These are phyloP conservation scores for Adineta ricciae DNA, from an alignment of 2,888 invertebrate genomes.

Conservation along the genomic window DNA sequence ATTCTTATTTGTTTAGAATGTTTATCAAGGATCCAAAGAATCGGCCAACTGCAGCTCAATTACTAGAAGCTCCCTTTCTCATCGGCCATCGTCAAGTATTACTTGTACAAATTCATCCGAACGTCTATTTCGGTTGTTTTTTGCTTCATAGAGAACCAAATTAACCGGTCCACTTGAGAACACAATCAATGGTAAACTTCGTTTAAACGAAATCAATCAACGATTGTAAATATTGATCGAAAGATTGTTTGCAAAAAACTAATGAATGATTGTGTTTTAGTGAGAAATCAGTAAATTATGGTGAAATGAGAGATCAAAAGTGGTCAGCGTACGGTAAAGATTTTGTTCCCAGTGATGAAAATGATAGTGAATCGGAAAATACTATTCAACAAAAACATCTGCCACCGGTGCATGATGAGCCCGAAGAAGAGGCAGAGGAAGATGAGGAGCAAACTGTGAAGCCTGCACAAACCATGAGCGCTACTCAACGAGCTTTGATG, in stretches of 20 bases:
- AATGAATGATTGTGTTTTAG: not conserved
- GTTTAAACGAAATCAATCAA: not conserved
- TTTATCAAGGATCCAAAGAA: not conserved
- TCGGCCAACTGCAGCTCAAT: not conserved
- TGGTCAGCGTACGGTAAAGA: not conserved
- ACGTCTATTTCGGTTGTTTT: too few relatives aligned
- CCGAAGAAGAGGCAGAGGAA: not conserved
- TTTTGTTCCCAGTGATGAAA: not conserved
- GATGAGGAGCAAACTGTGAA: not conserved
- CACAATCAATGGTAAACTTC: not conserved
- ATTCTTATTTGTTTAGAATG: not conserved
- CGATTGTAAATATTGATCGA: not conserved
- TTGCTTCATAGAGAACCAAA: not conserved
- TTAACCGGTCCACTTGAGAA: conserved; percentile 13
- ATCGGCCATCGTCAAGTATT: not conserved
- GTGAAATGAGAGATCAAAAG: not conserved
- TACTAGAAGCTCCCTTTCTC: not conserved
- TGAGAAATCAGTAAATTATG: not conserved
- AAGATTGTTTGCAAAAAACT: too few relatives aligned
- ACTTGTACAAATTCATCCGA: not conserved
- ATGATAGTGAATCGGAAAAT: not conserved
- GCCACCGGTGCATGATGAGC: too few relatives aligned
- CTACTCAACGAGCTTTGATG: not conserved
- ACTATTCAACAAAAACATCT: not conserved
- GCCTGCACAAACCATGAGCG: too few relatives aligned